Base-by-base conservation (phyloP, 2,113 vertebrate genomes). In the Pelobates fuscus region DNA sequence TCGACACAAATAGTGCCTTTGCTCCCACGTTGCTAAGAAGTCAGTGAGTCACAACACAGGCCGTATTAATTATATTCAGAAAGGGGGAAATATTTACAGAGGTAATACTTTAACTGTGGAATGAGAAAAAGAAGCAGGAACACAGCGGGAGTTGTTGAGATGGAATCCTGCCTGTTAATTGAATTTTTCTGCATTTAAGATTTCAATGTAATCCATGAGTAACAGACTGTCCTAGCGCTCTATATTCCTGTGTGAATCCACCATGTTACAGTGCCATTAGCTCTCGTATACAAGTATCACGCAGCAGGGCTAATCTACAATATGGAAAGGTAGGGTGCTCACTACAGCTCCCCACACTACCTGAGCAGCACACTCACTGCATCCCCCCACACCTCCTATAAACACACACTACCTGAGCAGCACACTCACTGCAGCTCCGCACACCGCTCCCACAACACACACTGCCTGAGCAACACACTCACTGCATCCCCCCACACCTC, bases 41-140 rank as follows among this genome's bases (percentile, higher is more conserved):
- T 62, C 54, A 64, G 52, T 67, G 71, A 67, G 30, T 67, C 63
- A 75, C 63, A 74, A 55, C 23, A 43, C 10, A 66, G 52, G 57
- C 66, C 11, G 57, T 75, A 75, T 66, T 67, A 75, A 67, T 75
- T 44, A 67, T 67, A 75, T 41, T 57, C 30, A 44, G 61, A 46
- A 27, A 23, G 32, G 63, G 71, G 63, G 23, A 58, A 59, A 75
- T 75, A 67, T 75, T 75, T 75, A 67, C 71, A 24, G 24, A 21
- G 71, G 18, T 59, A 46, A 75, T 67, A 75, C 43, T 58, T 59
- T 58, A 58, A 75, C 71, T 57, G 54, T 64, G 60, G 60, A 37
- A 37, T 44, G 43, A 27, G 30, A 66, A 66, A 17, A 37, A 54
- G 44, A 75, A 75, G 37, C 62, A 75, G 59, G 71, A 29, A 21